Base-by-base conservation (phyloP, 2,113 vertebrate species). In the Neolamprologus hecqui region DNA sequence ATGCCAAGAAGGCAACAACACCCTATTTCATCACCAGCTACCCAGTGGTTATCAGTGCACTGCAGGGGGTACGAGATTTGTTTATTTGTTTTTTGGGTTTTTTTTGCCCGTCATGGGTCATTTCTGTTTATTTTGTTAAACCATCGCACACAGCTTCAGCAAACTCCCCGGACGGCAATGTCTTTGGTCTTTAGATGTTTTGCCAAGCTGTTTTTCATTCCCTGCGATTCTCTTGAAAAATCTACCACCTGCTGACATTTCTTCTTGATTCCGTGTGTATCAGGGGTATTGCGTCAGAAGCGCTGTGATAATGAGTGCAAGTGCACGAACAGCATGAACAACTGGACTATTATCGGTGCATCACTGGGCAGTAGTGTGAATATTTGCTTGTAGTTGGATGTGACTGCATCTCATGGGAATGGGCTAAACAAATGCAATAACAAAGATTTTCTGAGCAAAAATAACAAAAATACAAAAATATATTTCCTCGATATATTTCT, bases 61-160 rank as follows among this genome's bases (percentile, higher is more conserved):
- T 47, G 23, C 14, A 47, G 23, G 68, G 21, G 23, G 23, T 75
- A 28, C 9, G 4, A 75, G 68, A 2, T 75, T 1, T 75, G 35
- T 40, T 68, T 68, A 21, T 68, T 40, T 68, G 21, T 3, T 73
- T 40, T 63, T 63, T 28, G 15, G 4, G 0, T 0, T 0, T 0
- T 5, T 42, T 42, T 73, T 47, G 21, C 68, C 15, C 1, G 0
- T 45, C 68, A 28, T 4, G 23, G 23, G 42, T 75, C 42, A 47
- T 75, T 12, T 75, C 70, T 28, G 70, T 47, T 75, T 28, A 47
- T 28, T 75, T 47, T 47, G 23, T 47, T 12, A 19, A 28, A 47
- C 70, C 14, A 28, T 47, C 1, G 3, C 70, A 75, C 14, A 75
- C 42, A 75, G 70, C 15, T 75, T 75, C 23, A 19, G 70, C 70